Evolutionary conservation across 1,140 invertebrate species (phyloP), one percentile per base, ranked within the genome.

Genomic region (Yoshiicerus persimilis): DNA sequence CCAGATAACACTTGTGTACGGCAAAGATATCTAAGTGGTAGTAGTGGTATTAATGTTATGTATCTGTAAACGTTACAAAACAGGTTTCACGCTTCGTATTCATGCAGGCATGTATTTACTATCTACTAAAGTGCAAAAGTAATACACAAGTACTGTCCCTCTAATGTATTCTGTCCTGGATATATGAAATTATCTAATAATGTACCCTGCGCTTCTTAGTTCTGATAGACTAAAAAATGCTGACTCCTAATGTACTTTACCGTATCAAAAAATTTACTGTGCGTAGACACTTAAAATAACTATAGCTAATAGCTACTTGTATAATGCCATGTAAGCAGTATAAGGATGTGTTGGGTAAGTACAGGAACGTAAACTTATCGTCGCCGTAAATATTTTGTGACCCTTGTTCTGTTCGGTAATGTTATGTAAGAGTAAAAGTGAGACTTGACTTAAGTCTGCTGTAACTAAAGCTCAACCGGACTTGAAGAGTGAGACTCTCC

Each of bases 321-420:
- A 20, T 47, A 11, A 8, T 20, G n/a, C n/a, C n/a, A n/a, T n/a
- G n/a, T n/a, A n/a, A n/a, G n/a, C n/a, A n/a, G n/a, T n/a, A n/a
- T n/a, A n/a, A n/a, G n/a, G n/a, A 56, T 20, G 47, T 4, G 11
- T 20, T 47, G n/a, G 9, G 27, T 25, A 70, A 70, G 64, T 13
- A 70, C 27, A n/a, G 6, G 2, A 80, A 38, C 32, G 34, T 80
- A 34, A 80, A 80, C 30, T 36, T 80, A 32, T 80, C 75, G 75
- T 80, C 75, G 32, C 75, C 32, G 75, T 36, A 80, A 80, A 80
- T 80, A 80, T 36, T 80, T 80, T n/a, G 32, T 80, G 75, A 80
- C 75, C 66, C 66, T 80, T 38, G 75, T 38, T 80, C 23, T 38
- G 75, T 38, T 80, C 23, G 3, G 8, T 6, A n/a, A 70, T 70